A percentile compares a stretch with the other conserved stretches of the same genome.
Evolutionary conservation across 2,888 invertebrate species (phyloP).

Genomic region (Brenthis hecate): DNA sequence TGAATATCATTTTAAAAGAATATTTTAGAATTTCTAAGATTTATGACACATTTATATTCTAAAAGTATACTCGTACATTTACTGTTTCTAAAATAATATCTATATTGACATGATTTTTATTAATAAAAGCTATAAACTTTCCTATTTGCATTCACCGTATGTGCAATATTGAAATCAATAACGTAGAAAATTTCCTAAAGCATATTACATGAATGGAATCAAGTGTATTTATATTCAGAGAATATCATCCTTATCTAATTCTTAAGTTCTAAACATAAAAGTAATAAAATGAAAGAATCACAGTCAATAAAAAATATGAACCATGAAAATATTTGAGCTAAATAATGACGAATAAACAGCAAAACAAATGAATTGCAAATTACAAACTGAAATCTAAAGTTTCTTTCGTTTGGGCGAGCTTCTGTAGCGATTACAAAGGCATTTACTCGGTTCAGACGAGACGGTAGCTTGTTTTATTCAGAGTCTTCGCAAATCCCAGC

Average conservation of each 20-base stretch:
- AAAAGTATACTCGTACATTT: too few species aligned
- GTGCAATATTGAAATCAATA: too few species aligned
- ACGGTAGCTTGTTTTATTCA: slow-evolving; percentile 70
- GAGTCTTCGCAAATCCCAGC: slow-evolving; percentile 68
- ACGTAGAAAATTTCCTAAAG: too few species aligned
- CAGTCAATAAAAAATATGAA: neutral
- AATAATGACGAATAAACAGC: slow-evolving; percentile 14
- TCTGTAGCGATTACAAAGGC: slow-evolving; percentile 65
- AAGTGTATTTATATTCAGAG: too few species aligned
- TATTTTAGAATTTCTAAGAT: neutral
- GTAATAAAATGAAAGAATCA: neutral
- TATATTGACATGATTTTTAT: too few species aligned
- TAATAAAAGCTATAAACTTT: too few species aligned
- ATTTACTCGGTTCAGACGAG: slow-evolving; percentile 62
- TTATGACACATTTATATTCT: neutral
- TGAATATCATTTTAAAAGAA: slow-evolving; percentile 5
- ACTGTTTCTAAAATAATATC: too few species aligned
- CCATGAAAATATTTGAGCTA: neutral
- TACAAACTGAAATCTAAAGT: slow-evolving; percentile 43
- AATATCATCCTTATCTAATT: too few species aligned
- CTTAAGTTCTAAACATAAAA: too few species aligned
- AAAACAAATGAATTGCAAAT: slow-evolving; percentile 42
- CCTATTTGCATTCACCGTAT: too few species aligned
- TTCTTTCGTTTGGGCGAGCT: slow-evolving; percentile 50
- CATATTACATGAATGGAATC: too few species aligned